These are phyloP conservation scores for Drosophila neotestacea DNA, from an alignment of 2,888 invertebrate species.

Conservation along the genomic window DNA sequence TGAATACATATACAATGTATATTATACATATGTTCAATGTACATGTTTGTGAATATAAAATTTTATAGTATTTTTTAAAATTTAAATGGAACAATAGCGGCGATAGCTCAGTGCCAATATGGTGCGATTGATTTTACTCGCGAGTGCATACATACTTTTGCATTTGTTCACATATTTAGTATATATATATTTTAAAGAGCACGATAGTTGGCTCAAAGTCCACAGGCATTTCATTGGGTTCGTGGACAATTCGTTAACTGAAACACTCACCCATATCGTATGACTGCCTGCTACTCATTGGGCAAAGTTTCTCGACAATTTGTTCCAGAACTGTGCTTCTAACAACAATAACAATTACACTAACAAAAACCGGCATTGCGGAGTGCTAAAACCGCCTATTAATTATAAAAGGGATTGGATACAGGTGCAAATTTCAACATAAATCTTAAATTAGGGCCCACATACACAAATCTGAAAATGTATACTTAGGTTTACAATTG, in stretches of 20 bases:
- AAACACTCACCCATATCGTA: slow-evolving; percentile 25
- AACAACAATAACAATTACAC: slow-evolving; percentile 23
- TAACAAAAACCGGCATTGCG: slow-evolving; percentile 41
- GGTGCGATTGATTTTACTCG: slow-evolving; percentile 28
- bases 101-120: slow-evolving; percentile 13
- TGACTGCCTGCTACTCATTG: slow-evolving; percentile 35
- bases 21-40: slow-evolving; percentile 1
- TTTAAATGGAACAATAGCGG: slow-evolving; percentile 31
- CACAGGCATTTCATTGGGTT: slow-evolving; percentile 35
- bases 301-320: slow-evolving; percentile 39
- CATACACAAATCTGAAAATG: not conserved
- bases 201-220: slow-evolving; percentile 50
- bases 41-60: not conserved
- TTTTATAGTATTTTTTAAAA: slow-evolving; percentile 7
- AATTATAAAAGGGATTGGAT: slow-evolving; percentile 21
- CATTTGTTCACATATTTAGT: slow-evolving; percentile 7
- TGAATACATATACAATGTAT: not conserved
- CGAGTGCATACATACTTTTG: slow-evolving; percentile 4
- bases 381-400: slow-evolving; percentile 34
- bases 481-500: not conserved
- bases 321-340: slow-evolving; percentile 17
- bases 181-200: slow-evolving; percentile 18
- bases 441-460: not conserved
- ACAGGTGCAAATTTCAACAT: slow-evolving; percentile 29
- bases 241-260: slow-evolving; percentile 45